Base-by-base conservation (phyloP, 2,797 vertebrate genomes). In the Benthosema pterotum region DNA sequence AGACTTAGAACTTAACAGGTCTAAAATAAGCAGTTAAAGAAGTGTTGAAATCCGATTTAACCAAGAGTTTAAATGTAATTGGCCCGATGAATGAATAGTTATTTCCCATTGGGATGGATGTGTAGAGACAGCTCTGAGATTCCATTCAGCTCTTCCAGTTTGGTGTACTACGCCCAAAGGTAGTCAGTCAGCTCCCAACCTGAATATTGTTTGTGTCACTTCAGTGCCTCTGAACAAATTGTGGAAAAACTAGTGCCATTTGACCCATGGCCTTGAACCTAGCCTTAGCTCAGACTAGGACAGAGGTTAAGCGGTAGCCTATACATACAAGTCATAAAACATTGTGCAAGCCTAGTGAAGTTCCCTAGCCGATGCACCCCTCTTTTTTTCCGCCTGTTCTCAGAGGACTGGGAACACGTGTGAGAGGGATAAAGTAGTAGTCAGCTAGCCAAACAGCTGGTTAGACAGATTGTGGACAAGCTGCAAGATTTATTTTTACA, bases 341-440 rank as follows among this genome's bases (percentile, higher is more conserved):
- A 18, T 25, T 74, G 57, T 65, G 75, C 68, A 42, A 58, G 73
- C 53, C 77, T 77, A 86, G 77, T 83, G 71, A 87, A 83, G 78
- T 88, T 88, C 82, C 79, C 32, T 8, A 58, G 65, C 47, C n/a
- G n/a, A n/a, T n/a, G 52, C 46, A n/a, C 19, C 43, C 17, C 16
- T 60, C 3, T 11, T 15, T 45, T 46, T 46, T 46, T 25, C 3
- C 22, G 13, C 13, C 14, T n/a, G n/a, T n/a, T 46, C 45, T n/a
- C 2, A 46, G 45, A 46, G 45, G 13, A 52, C 17, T 9, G 52
- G 28, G 12, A 67, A 6, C 79, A 84, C 8, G 32, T 9, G 66
- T 80, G 80, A 86, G 61, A 11, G 8, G 18, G 50, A 28, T 56
- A 51, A 56, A 82, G 80, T 77, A 81, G 72, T 63, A 58, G 52